Evolutionary conservation across 1,140 invertebrate genomes (phyloP), one percentile per base, ranked within the genome.

Genomic region (Pseudoatta argentina): DNA sequence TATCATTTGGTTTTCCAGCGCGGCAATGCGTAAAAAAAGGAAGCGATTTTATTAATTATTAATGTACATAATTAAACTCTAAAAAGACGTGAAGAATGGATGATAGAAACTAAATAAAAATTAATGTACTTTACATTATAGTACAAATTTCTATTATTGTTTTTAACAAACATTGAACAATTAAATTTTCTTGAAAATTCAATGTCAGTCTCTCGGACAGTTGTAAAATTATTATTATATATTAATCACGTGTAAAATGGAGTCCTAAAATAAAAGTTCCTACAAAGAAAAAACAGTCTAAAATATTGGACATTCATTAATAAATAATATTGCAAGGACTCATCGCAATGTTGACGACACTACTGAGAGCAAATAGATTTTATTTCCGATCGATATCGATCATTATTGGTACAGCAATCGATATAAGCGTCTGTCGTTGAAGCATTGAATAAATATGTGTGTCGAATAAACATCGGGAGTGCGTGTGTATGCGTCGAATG

Each of bases 21-120:
- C 66, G 27, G 48, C 30, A 48, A 67, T 27, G 4, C 4, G 48
- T 21, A 34, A 57, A 81, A 57, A 66, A 34, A 39, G 39, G 27
- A 53, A 69, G n/a, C 48, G 14, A 69, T 55, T 69, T 24, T 55
- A 69, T 81, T 81, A 69, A 69, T 55, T 34, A 44, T 24, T 69
- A 24, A 0, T 39, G 30, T 30, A 24, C 2, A 27, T 14, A 27
- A 34, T 34, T 34, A 34, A 81, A 8, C 3, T 3, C 18, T 14
- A 4, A 7, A 75, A 30, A 57, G 3, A 66, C n/a, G 34, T 14
- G n/a, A 21, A 39, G n/a, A 14, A 67, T 5, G 21, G 8, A 6
- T 5, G 14, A 48, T 44, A 16, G 18, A 66, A 44, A 55, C 2
- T 51, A 30, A 27, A 30, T 30, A 18, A 39, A 12, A 39, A 51